Base-by-base conservation (phyloP, 2,888 invertebrate genomes). In the Rhyacophila evoluta region DNA sequence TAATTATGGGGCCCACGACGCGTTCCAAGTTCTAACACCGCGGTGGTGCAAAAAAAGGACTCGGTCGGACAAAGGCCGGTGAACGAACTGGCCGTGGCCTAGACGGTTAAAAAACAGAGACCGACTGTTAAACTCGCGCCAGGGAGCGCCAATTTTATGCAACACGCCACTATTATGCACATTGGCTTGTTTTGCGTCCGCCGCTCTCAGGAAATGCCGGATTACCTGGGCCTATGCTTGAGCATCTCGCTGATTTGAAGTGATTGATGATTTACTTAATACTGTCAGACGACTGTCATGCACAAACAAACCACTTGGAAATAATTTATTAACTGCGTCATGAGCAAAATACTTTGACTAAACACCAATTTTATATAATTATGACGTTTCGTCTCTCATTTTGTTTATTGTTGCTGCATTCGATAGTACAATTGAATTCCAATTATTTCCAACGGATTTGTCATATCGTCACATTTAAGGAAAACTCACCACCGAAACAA, bases 71-170 rank as follows among this genome's bases (percentile, higher is more conserved):
- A 77, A 73, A 77, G 77, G 77, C 72, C 77, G 80, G 80, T 80
- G 80, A 80, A 80, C 80, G 80, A 80, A 80, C 80, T 55, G 75
- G 67, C 74, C 74, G 55, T 67, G 71, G 73, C 71, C 80, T 80
- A 80, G 80, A 80, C 80, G 75, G 71, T 72, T 73, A 80, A 80
- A 80, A 79, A 80, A 79, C 39, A 71, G 72, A 36, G 55, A 55
- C 25, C 15, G 55, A 55, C 25, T 12, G 25, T 19, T 8, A 55
- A 55, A 55, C 55, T 10, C 19, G 37, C 28, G 68, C 55, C 76
- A 55, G 76, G 76, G 71, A 33, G 72, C 39, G 29, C 76, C 28
- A 55, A 76, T 75, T 70, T 36, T 36, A 72, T 72, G 33, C 33
- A 33, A 33, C 69, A 69, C 28, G 15, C 28, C n/a, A 29, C n/a